Evolutionary conservation across 2,113 vertebrate species (phyloP), one percentile per base, ranked within the genome.

Genomic region (Barbus barbus): DNA sequence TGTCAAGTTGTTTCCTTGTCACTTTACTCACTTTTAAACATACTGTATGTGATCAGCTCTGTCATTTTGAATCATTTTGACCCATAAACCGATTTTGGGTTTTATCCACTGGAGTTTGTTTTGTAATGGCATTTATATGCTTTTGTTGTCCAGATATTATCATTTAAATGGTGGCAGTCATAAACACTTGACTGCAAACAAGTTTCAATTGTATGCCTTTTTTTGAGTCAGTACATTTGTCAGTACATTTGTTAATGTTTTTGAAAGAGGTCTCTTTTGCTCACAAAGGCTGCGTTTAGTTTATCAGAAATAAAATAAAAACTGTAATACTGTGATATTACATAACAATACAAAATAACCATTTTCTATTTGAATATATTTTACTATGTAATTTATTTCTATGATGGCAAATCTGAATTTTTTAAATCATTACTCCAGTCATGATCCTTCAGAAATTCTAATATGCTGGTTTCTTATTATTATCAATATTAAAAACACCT

Each of bases 1-100:
- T 85, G 77, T 83, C 84, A 78, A 38, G 75, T 67, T 80, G 86
- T 85, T 81, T 77, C 60, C 75, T 44, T 65, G 56, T 20, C 78
- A 67, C 26, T 69, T 61, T 53, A 75, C 81, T 63, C 28, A 81
- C 60, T 85, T 24, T 82, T 24, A 76, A 58, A 58, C 53, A n/a
- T 58, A 56, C 48, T 51, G 72, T 44, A 61, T 38, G 46, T 78
- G 58, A 51, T 60, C 48, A 7, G 12, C 14, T 69, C 26, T 0
- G 1, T 63, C n/a, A 63, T 26, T 24, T 63, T 63, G 11, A 13
- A 26, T 63, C 1, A 63, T 26, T 60, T 51, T 14, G 60, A 63
- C 53, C 53, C 20, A 22, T 56, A 58, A n/a, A n/a, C 53, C 20
- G 22, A 58, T n/a, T n/a, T n/a, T 9, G 22, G 8, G 24, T 73